Percentiles rank a stretch among this genome's conserved stretches.
Conservation (phyloP, 2,113 vertebrate genomes). For the Alexandromys fortis region DNA sequence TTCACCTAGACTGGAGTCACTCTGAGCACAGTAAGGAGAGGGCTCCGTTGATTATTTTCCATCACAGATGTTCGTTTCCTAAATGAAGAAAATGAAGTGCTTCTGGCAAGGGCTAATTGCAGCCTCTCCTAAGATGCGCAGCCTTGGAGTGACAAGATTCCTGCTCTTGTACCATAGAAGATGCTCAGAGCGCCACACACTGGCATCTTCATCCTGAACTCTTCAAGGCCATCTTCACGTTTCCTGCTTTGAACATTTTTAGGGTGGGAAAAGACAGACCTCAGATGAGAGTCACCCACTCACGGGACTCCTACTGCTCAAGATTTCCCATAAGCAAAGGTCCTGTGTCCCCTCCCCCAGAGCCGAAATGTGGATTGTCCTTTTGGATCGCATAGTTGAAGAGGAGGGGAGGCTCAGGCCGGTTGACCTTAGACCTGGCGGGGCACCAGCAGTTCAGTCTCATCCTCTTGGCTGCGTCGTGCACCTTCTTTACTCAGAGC, state of each 20-base stretch:
- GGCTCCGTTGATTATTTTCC: neutral
- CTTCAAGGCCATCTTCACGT: neutral
- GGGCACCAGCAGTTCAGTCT: neutral
- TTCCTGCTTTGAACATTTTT: neutral
- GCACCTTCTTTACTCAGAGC: neutral
- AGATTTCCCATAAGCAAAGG: neutral
- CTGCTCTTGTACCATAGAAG: neutral
- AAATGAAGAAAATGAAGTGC: constrained; percentile 78
- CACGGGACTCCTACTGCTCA: neutral
- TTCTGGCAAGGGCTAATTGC: constrained; percentile 71
- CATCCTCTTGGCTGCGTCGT: neutral
- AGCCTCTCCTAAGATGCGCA: neutral
- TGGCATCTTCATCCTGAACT: neutral
- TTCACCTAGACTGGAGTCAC: constrained; percentile 24
- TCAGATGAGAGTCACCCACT: neutral
- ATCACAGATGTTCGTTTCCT: neutral
- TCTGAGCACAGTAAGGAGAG: neutral
- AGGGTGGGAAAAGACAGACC: neutral
- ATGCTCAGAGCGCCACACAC: neutral
- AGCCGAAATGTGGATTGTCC: neutral
- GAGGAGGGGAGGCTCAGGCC: neutral
- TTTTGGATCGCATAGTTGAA: constrained; percentile 29
- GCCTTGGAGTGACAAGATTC: neutral
- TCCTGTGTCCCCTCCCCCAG: neutral
- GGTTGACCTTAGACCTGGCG: neutral